These are phyloP conservation scores for Pegoplata infirma DNA, from an alignment of 2,888 invertebrate species.

Conservation along the genomic window DNA sequence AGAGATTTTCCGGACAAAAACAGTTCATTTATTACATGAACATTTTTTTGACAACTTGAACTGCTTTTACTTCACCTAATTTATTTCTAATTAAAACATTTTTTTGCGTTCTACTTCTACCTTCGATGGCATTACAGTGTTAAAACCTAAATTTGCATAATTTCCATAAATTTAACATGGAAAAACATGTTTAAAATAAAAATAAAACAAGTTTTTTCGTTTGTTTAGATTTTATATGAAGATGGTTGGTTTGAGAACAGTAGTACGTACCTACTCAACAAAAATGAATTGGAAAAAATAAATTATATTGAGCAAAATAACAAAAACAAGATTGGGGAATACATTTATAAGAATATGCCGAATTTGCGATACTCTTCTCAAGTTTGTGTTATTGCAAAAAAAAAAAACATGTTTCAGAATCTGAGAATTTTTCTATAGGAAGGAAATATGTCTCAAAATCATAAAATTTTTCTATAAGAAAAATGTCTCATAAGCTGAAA, in stretches of 20 bases:
- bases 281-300: neutral
- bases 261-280: too few relatives aligned
- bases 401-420: too few relatives aligned
- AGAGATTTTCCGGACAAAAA: neutral
- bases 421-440: too few relatives aligned
- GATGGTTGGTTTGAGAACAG: slow-evolving; percentile 8
- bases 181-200: slow-evolving; percentile 51
- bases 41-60: neutral
- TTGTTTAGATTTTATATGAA: slow-evolving; percentile 1
- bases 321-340: too few relatives aligned
- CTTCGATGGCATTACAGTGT: slow-evolving; percentile 44
- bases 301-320: neutral
- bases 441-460: too few relatives aligned
- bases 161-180: slow-evolving; percentile 48
- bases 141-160: slow-evolving; percentile 56
- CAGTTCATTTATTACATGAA: neutral
- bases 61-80: neutral
- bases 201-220: slow-evolving; percentile 42
- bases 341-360: too few relatives aligned
- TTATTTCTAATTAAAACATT: neutral
- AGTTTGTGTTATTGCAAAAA: too few relatives aligned
- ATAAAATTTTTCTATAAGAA: too few relatives aligned
- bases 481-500: too few relatives aligned
- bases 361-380: too few relatives aligned
- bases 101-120: neutral